Percentiles rank a stretch among this genome's conserved stretches.
These are phyloP conservation scores for Psittacus erithacus DNA, from an alignment of 2,113 vertebrate genomes.

Conservation along the genomic window DNA sequence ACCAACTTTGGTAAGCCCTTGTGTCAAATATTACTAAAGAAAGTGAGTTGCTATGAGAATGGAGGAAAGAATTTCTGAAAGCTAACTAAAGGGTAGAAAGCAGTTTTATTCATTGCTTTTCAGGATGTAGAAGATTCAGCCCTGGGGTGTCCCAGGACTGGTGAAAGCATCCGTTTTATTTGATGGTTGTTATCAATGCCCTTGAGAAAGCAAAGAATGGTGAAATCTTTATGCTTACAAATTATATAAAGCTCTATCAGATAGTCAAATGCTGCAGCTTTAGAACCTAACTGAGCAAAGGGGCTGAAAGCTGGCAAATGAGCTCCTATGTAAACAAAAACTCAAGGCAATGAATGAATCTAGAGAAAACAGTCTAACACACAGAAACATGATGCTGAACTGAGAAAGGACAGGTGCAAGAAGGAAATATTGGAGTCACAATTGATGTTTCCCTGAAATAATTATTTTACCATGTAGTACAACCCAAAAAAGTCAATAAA, in stretches of 20 bases:
- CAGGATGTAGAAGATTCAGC: neutral
- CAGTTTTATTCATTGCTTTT: neutral
- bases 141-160: neutral
- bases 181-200: neutral
- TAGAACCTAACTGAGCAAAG: neutral
- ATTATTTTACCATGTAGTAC: neutral
- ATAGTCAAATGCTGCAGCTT: neutral
- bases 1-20: neutral
- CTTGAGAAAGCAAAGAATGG: neutral
- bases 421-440: neutral
- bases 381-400: neutral
- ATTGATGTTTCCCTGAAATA: neutral
- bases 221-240: neutral
- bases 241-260: neutral
- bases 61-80: neutral
- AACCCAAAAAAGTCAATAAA: neutral
- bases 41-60: neutral
- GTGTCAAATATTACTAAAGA: neutral
- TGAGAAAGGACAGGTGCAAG: neutral
- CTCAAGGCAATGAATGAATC: neutral
- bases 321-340: neutral
- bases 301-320: accelerated
- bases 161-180: neutral
- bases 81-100: neutral
- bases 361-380: neutral